Evolutionary conservation across 2,888 invertebrate species (phyloP).

Genomic region (Epinotia ramella): DNA sequence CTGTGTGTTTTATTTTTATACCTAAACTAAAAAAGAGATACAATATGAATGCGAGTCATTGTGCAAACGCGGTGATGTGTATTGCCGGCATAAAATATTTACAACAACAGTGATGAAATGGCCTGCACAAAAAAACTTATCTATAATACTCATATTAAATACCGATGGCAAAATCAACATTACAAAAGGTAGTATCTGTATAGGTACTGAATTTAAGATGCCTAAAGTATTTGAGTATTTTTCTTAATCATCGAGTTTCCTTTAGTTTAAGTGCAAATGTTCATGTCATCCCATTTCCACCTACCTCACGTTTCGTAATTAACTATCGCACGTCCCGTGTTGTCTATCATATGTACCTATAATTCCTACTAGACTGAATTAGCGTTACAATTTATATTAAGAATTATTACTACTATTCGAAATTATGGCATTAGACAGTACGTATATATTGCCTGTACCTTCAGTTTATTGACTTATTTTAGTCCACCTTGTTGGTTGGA

Average conservation of each 20-base stretch:
- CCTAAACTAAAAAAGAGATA: not conserved
- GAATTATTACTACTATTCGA: conserved; percentile 67
- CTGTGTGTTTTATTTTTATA: not conserved
- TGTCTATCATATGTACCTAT: conserved; percentile 66
- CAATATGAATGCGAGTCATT: not conserved
- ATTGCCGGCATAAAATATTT: not conserved
- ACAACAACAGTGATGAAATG: conserved; percentile 1
- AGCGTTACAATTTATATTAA: conserved; percentile 70
- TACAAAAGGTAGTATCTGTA: not conserved
- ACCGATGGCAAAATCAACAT: not conserved
- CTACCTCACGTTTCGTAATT: conserved; percentile 67
- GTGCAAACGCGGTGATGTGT: not conserved
- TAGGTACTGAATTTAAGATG: not conserved
- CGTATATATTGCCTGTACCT: not conserved
- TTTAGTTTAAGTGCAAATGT: conserved; percentile 36
- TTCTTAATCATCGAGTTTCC: conserved; percentile 5
- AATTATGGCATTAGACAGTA: conserved; percentile 47
- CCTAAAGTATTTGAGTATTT: not conserved
- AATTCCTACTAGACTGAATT: conserved; percentile 83
- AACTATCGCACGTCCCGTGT: conserved; percentile 70
- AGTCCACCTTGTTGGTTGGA: conserved; percentile 3
- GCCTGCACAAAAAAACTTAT: too few relatives aligned
- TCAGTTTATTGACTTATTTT: conserved; percentile 1
- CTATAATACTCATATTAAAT: not conserved
- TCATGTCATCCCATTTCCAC: conserved; percentile 59